Base-by-base conservation (phyloP, 1,140 invertebrate species). In the Dendrolimus punctatus region DNA sequence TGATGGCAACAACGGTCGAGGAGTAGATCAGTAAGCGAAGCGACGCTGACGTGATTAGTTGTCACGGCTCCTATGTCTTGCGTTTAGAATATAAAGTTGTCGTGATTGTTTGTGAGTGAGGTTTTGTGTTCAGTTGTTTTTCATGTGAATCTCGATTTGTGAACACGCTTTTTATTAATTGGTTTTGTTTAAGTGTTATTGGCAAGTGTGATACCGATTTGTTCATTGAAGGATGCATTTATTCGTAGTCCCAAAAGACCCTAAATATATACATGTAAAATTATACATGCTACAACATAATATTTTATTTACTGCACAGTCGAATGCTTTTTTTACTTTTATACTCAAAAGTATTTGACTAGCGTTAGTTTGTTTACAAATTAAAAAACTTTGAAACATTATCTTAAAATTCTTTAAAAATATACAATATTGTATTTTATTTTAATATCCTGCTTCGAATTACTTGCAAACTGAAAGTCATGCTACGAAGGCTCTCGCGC, bases 11-110 rank as follows among this genome's bases (percentile, higher is more conserved):
- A 23, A 23, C 23, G 23, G 23, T 51, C 50, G 50, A 38, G 38
- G 47, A 39, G 7, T 42, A 51, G 50, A 51, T 23, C 71, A 82
- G 79, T 83, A 77, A 74, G 82, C 79, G 80, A 68, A 70, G 72
- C 74, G 77, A 69, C 73, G 72, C 68, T 63, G 65, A 60, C 68
- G 74, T 71, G 76, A 76, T 75, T 75, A 74, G 80, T 77, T 64
- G 73, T 64, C 56, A 49, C 55, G 58, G 43, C 57, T 38, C 57
- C 51, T 39, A 67, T 63, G 63, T 64, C 53, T 67, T 62, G 69
- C 65, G 66, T 72, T 66, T 57, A 53, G 59, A 73, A 76, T 76
- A 72, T 59, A 73, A 76, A 81, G 73, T 76, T 62, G 67, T 70
- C 68, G 65, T 68, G 75, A 72, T 68, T 67, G 64, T 67, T 68